Base-by-base conservation (phyloP, 2,113 vertebrate species). In the Aspidoscelis tigris region DNA sequence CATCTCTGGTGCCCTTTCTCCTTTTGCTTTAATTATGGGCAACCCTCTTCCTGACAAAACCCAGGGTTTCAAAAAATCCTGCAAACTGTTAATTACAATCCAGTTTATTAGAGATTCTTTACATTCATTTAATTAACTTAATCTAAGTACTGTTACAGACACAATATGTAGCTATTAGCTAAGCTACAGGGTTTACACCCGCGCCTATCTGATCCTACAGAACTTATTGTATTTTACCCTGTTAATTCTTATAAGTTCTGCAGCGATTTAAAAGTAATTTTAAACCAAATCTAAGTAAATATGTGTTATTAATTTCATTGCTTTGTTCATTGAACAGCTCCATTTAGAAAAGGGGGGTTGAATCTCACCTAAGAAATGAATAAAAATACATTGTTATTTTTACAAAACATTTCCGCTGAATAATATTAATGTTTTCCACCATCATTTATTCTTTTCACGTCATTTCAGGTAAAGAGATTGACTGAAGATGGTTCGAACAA, bases 401-500 rank as follows among this genome's bases (percentile, higher is more conserved):
- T 2, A 1, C 80, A 83, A 55, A 72, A 1, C 22, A 58, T 87
- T 92, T 0, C 68, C 1, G 89, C 41, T 78, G 87, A 84, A 76
- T 33, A 84, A 85, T 58, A 14, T 24, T 70, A 21, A 79, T 80
- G 5, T 2, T 39, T 76, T 92, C 44, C 5, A 20, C 41, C 75
- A 68, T 65, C 68, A 78, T 43, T 68, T 88, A 50, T 73, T 82
- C 85, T 91, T 87, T 21, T 73, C n/a, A 21, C 83, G 86, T 89
- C 90, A 44, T 84, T 94, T 58, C 89, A 99, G 98, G 93, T 97
- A 61, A 98, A 97, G 87, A 86, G 94, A 84, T 93, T 97, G 90
- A 92, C 96, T 76, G 98, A 98, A 85, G 97, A 98, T 69, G 97
- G 97, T 89, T 92, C 92, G 12, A 97, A 97, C 88, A 97, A 97